Evolutionary conservation across 2,888 invertebrate species (phyloP), one percentile per base, ranked within the genome.

Genomic region (Ganaspis brasiliensis): DNA sequence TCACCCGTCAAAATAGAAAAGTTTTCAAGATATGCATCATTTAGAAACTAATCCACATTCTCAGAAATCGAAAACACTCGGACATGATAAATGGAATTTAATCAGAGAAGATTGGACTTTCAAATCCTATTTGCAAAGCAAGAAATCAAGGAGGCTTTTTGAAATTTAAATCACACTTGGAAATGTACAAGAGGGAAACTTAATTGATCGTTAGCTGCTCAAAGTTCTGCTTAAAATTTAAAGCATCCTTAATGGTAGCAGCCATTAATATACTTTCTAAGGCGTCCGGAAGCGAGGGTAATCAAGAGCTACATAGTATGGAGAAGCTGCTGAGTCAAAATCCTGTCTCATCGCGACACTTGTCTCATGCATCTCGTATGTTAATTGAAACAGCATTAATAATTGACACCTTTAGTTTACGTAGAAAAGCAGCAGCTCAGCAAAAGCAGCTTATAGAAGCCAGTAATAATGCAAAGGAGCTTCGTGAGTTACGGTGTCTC

Each of bases 391-490:
- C 72, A 55, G n/a, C 35, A 55, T 81, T 81, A 81, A 83, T 85
- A 74, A 81, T 82, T 73, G 79, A 77, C 72, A 79, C 77, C 71
- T 79, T 78, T 76, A 80, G 31, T 76, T 72, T n/a, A 26, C 45
- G 59, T 14, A 59, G 56, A 72, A 77, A 78, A 75, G 76, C 79
- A 81, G 74, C 79, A 81, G 84, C 81, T 85, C 83, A 79, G 81
- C 80, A 80, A 82, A 81, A 72, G 74, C 79, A 75, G 71, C 72
- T 77, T 75, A 76, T 72, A 74, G 71, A 76, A 77, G 72, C 67
- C 80, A 78, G 83, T 80, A 82, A 86, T 84, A 84, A 84, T 81
- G 82, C 78, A 81, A 82, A 76, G 70, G 79, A 75, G 78, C 61
- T 35, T 31, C 55, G 21, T 75, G 76, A 82, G 76, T 76, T 77